Conservation (phyloP, 2,888 invertebrate species). For the Ypsolopha scabrella region DNA sequence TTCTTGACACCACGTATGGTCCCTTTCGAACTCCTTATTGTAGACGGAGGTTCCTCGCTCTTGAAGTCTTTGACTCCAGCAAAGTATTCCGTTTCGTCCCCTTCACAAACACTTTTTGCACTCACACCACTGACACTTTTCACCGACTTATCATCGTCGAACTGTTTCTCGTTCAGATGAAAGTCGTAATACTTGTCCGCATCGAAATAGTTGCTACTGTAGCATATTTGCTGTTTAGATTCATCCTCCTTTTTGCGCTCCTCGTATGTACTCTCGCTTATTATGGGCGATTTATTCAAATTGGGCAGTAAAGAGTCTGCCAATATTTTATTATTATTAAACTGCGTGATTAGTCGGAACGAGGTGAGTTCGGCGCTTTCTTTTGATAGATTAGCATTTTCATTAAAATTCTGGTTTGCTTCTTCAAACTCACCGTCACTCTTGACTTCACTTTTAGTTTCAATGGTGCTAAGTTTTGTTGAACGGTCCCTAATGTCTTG, state of each 20-base stretch:
- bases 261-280: conserved; percentile 77
- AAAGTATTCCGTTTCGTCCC: conserved; percentile 76
- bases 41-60: conserved; percentile 74
- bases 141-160: conserved; percentile 48
- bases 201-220: conserved; percentile 73
- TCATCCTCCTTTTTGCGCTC: conserved; percentile 70
- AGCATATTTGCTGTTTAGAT: conserved; percentile 49
- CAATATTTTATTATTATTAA: conserved; percentile 36
- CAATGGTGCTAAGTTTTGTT: conserved; percentile 57
- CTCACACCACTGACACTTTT: conserved; percentile 53
- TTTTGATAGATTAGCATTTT: conserved; percentile 54
- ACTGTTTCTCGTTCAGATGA: conserved; percentile 81
- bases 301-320: conserved; percentile 33
- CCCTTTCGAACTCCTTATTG: conserved; percentile 91
- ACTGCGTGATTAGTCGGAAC: conserved; percentile 64
- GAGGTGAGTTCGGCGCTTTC: conserved; percentile 64
- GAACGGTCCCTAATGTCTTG: conserved; percentile 78
- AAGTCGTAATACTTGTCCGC: conserved; percentile 86
- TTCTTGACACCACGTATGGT: conserved; percentile 95
- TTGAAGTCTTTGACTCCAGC: conserved; percentile 84
- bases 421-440: conserved; percentile 35
- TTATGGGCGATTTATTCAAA: conserved; percentile 52
- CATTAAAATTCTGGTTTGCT: conserved; percentile 58
- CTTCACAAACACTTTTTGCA: conserved; percentile 50
- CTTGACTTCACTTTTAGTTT: conserved; percentile 51